Base-by-base conservation (phyloP, 1,140 invertebrate genomes). In the Spodoptera frugiperda region DNA sequence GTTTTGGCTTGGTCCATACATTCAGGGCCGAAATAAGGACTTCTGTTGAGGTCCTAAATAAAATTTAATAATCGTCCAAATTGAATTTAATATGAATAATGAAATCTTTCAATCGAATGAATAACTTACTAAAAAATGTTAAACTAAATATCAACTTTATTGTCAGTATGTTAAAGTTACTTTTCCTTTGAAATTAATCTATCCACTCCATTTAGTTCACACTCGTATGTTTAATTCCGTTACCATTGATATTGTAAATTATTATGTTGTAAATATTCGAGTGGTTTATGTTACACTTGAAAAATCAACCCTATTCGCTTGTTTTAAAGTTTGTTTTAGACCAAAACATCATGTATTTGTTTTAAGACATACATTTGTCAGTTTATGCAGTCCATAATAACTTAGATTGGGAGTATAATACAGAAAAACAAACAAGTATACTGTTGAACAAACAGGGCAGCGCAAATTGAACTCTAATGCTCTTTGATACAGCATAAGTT, bases 201-300 rank as follows among this genome's bases (percentile, higher is more conserved):
- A 1, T 12, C 49, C 39, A 33, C 65, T 68, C 65, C 65, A 68
- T 30, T 53, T 33, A 33, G 25, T 21, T 48, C 8, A 12, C 17
- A 53, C 10, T 51, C 14, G n/a, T 68, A 51, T 33, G 53, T 67
- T 48, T 49, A 68, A 68, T 68, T 68, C 65, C 17, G 65, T 68
- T 68, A 68, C 65, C 65, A 68, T 68, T 53, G 65, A 51, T 51
- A 51, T 51, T 51, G 49, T 68, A 68, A 68, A 68, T 68, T 68
- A 53, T 68, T 68, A 53, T 17, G 65, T 68, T 68, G 65, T 68
- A 53, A 30, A 68, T 33, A 68, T 68, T 68, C 65, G 65, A 68
- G 19, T 68, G 65, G 65, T 68, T 15, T n/a, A 53, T n/a, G 3
- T 39, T 51, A 48, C 44, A 67, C n/a, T 68, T 48, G 46, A 68